Evolutionary conservation across 2,797 vertebrate species (phyloP).

Genomic region (Sebastes taczanowskii): DNA sequence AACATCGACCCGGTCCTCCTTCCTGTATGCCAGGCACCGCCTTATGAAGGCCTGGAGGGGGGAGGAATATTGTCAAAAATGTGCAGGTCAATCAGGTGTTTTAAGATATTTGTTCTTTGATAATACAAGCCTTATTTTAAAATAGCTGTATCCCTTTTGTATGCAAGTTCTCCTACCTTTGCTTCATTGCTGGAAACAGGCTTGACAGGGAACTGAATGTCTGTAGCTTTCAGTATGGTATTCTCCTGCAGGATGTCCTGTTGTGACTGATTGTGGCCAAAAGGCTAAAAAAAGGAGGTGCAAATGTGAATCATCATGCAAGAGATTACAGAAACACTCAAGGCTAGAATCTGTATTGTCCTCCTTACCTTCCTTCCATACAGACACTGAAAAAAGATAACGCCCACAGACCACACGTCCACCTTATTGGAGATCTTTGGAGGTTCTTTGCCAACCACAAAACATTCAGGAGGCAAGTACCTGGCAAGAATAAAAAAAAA

Average conservation of each 20-base stretch:
- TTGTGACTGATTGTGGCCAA: slow-evolving; percentile 99
- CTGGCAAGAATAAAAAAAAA: slow-evolving; percentile 67
- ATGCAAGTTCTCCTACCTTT: slow-evolving; percentile 85
- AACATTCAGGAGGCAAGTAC: slow-evolving; percentile 99
- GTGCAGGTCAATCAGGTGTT: not conserved
- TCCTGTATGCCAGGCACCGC: slow-evolving; percentile 97
- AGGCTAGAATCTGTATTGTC: not conserved
- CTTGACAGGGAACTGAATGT: slow-evolving; percentile 98
- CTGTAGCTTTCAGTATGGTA: slow-evolving; percentile 99
- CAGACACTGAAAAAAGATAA: slow-evolving; percentile 99
- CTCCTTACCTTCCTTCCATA: slow-evolving; percentile 95
- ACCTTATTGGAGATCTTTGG: slow-evolving; percentile 99
- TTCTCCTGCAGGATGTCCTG: slow-evolving; percentile 99
- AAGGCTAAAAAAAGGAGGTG: slow-evolving; percentile 85
- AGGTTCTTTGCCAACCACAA: slow-evolving; percentile 99
- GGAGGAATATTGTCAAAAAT: not conserved
- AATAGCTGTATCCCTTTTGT: not conserved
- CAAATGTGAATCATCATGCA: not conserved
- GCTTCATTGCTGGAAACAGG: slow-evolving; percentile 98
- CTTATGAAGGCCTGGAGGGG: slow-evolving; percentile 92
- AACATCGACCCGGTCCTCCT: slow-evolving; percentile 97
- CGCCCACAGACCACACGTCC: slow-evolving; percentile 98
- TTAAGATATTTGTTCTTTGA: not conserved
- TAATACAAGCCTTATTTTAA: not conserved
- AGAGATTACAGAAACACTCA: not conserved